Percentiles rank a stretch among this genome's conserved stretches.
phyloP scores from a whole-genome alignment of 1,140 invertebrate genomes.

The Eubasilissa regina region DNA sequence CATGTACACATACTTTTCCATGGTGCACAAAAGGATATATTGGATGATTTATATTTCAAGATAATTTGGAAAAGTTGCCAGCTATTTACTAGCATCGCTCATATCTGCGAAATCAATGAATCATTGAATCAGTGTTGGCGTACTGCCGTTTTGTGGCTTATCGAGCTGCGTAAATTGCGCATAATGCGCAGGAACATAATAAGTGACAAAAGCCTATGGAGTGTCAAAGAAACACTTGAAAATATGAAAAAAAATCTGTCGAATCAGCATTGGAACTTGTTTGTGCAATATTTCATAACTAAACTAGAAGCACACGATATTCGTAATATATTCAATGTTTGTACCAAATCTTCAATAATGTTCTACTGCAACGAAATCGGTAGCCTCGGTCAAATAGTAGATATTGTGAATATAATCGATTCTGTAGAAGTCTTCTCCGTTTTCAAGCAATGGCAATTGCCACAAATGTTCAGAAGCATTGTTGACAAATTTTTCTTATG shows the following conservation, averaged over 20 bases:
- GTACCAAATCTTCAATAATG: not conserved
- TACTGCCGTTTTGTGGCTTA: not conserved
- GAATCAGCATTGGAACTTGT: not conserved
- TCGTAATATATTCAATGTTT: not conserved
- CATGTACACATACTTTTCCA: not conserved
- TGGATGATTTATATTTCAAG: constrained; percentile 26
- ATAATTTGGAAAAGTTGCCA: constrained; percentile 21
- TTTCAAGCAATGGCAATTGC: not conserved
- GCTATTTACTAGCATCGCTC: not conserved
- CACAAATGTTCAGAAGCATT: not conserved
- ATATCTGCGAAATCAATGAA: not conserved
- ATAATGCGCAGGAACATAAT: constrained; percentile 28
- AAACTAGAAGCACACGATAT: constrained; percentile 3
- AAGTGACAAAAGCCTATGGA: not conserved
- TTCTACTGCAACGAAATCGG: not conserved
- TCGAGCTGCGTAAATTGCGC: not conserved
- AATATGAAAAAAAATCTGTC: not conserved
- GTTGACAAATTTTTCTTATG: not conserved
- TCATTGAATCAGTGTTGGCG: not conserved
- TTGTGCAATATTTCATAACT: not conserved
- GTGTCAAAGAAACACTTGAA: not conserved
- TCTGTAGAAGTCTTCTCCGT: not conserved
- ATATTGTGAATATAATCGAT: not conserved
- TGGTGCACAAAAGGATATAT: not conserved
- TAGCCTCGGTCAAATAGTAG: not conserved